A percentile compares a stretch with the other conserved stretches of the same genome.
Conservation (phyloP, 2,888 invertebrate species). For the Charanyca ferruginea region DNA sequence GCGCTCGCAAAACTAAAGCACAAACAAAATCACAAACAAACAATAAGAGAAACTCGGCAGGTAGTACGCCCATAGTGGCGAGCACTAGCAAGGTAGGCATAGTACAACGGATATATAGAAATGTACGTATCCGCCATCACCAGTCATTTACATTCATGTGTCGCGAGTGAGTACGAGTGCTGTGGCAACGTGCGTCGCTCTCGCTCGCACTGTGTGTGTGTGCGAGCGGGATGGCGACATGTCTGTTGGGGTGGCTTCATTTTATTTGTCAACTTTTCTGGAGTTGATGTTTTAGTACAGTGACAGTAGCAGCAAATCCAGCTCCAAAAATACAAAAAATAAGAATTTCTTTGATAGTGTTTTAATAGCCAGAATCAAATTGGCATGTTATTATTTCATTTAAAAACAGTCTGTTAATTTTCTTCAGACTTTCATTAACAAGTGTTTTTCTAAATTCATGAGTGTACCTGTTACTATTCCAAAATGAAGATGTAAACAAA, state of each 20-base stretch:
- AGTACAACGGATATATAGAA: constrained; percentile 91
- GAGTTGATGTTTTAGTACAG: no score
- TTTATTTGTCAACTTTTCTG: no score
- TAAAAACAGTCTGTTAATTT: no score
- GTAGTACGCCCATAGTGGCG: constrained; percentile 87
- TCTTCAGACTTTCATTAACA: no score
- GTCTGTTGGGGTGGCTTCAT: constrained; percentile 52
- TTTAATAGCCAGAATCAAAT: no score
- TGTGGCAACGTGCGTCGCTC: constrained; percentile 66
- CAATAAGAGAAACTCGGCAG: constrained; percentile 82
- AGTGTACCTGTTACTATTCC: no score
- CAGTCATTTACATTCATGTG: constrained; percentile 85
- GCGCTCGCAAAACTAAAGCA: constrained; percentile 77
- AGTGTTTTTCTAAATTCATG: no score
- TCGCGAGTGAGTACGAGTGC: constrained; percentile 74
- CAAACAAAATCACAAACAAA: constrained; percentile 75
- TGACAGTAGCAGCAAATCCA: no score
- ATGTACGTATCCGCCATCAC: constrained; percentile 90
- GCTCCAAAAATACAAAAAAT: no score
- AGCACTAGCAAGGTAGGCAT: constrained; percentile 91
- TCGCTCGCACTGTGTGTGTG: constrained; percentile 61
- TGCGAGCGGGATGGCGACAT: constrained; percentile 66
- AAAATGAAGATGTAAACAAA: neutral
- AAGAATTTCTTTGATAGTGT: no score
- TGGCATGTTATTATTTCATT: no score